These are phyloP conservation scores for Daktulosphaira vitifoliae DNA, from an alignment of 1,140 invertebrate genomes.

Conservation along the genomic window DNA sequence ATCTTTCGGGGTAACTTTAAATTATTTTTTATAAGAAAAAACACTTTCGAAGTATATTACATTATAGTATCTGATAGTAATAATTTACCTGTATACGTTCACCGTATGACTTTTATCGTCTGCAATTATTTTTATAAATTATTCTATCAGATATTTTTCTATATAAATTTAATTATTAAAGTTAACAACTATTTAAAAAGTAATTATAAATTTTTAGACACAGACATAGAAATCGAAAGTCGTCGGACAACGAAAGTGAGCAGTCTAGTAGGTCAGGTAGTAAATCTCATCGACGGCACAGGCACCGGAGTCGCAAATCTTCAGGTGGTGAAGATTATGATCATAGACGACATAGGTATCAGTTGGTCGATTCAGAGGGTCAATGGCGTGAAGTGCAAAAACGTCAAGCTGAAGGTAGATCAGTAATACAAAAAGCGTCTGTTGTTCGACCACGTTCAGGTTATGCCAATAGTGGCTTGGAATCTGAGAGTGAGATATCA, in stretches of 20 bases:
- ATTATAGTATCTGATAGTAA: too few species aligned
- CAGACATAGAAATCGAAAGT: constrained; percentile 65
- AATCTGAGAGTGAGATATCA: constrained; percentile 46
- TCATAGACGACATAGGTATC: constrained; percentile 44
- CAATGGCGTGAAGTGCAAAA: constrained; percentile 80
- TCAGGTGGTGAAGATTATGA: constrained; percentile 6
- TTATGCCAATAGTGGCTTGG: constrained; percentile 46
- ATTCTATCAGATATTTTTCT: too few species aligned
- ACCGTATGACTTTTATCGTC: too few species aligned
- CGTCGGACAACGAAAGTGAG: constrained; percentile 83
- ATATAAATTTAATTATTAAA: too few species aligned
- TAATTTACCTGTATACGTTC: too few species aligned
- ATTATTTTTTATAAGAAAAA: too few species aligned
- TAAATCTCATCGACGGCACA: constrained; percentile 28
- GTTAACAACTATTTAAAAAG: too few species aligned
- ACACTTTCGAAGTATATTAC: too few species aligned
- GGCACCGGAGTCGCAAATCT: constrained; percentile 33
- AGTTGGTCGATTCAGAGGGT: constrained; percentile 74
- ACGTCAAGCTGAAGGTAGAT: constrained; percentile 54
- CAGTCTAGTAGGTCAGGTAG: constrained; percentile 65
- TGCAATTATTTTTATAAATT: too few species aligned
- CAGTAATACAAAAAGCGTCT: constrained; percentile 55
- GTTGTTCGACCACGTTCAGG: constrained; percentile 46
- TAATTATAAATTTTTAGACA: too few species aligned
- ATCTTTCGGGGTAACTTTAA: too few species aligned